Conservation (phyloP, 2,113 vertebrate species). For the Micromys minutus region DNA sequence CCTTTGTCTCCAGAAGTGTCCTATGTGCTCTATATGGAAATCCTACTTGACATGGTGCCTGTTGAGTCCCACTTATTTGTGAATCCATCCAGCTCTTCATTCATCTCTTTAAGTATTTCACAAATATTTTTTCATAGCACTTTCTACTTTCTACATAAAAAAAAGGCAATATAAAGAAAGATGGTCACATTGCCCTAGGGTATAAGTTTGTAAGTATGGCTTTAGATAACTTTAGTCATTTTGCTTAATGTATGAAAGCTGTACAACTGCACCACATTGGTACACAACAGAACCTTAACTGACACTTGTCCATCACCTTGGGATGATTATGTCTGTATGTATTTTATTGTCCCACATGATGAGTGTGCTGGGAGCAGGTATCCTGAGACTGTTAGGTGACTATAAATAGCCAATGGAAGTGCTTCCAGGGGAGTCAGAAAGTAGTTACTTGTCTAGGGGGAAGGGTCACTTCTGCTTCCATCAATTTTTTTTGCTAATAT, state of each 20-base stretch:
- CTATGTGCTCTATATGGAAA: constrained; percentile 2
- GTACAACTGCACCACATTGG: not conserved
- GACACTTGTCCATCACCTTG: not conserved
- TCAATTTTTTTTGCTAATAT: not conserved
- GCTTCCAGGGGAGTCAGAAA: not conserved
- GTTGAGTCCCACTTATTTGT: not conserved
- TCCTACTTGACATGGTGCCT: not conserved
- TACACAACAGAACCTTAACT: not conserved
- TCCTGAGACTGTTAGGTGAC: constrained; percentile 4
- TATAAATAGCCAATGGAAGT: constrained; percentile 17
- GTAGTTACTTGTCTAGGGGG: not conserved
- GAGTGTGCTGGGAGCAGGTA: not conserved
- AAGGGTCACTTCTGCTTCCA: constrained; percentile 6
- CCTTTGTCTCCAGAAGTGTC: not conserved
- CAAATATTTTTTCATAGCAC: too few species aligned
- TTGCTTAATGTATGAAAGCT: not conserved
- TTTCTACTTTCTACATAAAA: not conserved
- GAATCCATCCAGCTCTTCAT: not conserved
- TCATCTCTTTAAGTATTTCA: not conserved
- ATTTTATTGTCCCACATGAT: not conserved
- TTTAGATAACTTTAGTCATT: not conserved
- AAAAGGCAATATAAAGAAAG: not conserved
- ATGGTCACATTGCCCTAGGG: not conserved
- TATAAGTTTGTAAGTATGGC: not conserved
- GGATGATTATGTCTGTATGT: not conserved